Base-by-base conservation (phyloP, 2,113 vertebrate genomes). In the Romanogobio albipinnatus region DNA sequence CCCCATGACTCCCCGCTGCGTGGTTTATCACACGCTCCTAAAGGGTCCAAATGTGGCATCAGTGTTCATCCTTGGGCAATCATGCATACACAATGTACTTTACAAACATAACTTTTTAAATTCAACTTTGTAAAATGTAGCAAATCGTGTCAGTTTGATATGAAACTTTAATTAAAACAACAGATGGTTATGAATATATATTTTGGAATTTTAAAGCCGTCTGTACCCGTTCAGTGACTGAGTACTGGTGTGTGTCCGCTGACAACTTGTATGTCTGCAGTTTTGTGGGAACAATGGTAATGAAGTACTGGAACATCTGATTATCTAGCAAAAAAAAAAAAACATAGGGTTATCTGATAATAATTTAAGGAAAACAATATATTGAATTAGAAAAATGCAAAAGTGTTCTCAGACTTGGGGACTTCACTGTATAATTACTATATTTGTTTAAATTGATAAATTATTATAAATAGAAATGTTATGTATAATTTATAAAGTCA, bases 271-370 rank as follows among this genome's bases (percentile, higher is more conserved):
- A 95, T 0, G 98, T 99, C 84, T 98, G 95, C 76, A 99, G 95
- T 89, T 97, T 99, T 91, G 98, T 99, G 91, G 98, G 98, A 90
- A 99, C 98, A 81, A 99, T 95, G 91, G 97, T 99, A 93, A 99
- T 96, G 88, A 99, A 99, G 94, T 99, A 99, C 36, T 99, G 98
- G 89, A 99, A 99, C 97, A 99, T 99, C 94, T 98, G 97, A 91
- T 98, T 98, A 86, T 97, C 98, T 99, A 90, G 39, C 92, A 93
- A 43, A 87, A 80, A 90, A 79, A 4, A 56, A 6, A 19, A 84
- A 1, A 59, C 14, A 39, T 7, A 36, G 29, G 64, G 26, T 66
- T 0, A 17, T n/a, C 36, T 49, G 11, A 24, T 47, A 24, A 74
- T 47, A 11, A 70, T 39, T 22, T 22, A 4, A 9, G 29, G 4